Percentiles rank a stretch among this genome's conserved stretches.
Evolutionary conservation across 2,113 vertebrate species (phyloP).

Genomic region (Rhagologus leucostigma): DNA sequence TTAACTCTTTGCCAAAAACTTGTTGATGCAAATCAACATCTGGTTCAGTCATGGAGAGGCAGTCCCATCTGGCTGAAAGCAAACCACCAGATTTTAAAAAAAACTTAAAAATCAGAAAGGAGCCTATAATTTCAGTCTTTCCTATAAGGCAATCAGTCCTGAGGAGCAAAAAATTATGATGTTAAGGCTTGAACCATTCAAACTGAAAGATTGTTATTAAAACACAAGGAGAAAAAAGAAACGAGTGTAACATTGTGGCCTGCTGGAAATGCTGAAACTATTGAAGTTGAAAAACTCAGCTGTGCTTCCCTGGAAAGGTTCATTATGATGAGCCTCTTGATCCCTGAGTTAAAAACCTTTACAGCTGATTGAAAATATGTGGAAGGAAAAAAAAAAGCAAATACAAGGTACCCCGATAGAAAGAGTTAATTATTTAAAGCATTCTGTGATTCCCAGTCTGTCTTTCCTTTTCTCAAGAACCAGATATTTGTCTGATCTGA

Average conservation of each 20-base stretch:
- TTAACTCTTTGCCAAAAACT: constrained; percentile 10
- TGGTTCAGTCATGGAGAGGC: background rate
- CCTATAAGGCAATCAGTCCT: background rate
- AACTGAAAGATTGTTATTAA: background rate
- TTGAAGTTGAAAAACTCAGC: background rate
- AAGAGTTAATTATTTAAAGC: background rate
- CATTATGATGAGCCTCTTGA: background rate
- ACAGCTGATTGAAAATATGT: background rate
- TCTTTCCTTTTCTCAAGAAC: background rate
- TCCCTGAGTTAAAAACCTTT: background rate
- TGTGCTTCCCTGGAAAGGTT: background rate
- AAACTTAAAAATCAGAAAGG: background rate
- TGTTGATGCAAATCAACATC: constrained; percentile 42
- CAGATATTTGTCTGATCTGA: background rate
- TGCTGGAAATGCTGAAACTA: background rate
- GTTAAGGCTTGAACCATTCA: background rate
- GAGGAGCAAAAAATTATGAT: background rate
- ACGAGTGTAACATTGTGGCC: background rate
- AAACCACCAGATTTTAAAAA: background rate
- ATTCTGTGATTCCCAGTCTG: background rate
- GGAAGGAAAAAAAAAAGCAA: background rate
- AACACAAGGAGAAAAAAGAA: background rate
- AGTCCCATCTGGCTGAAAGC: background rate
- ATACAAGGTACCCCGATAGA: background rate
- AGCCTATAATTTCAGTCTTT: background rate